phyloP scores from a whole-genome alignment of 2,797 vertebrate genomes.

The Anas bahamensis region DNA sequence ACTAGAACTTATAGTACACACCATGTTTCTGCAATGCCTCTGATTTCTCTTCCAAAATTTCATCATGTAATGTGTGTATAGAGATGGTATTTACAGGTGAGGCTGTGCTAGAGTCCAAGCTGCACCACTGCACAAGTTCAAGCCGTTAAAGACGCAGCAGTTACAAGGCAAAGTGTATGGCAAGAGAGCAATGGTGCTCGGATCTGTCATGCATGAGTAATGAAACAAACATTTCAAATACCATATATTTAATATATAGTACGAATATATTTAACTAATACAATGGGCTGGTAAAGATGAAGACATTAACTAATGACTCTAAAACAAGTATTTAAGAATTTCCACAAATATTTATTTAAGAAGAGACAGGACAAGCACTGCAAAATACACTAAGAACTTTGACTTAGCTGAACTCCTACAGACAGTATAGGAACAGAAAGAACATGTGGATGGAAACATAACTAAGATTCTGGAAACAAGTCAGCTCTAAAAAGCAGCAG shows the following conservation, averaged over 20 bases:
- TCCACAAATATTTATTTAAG: neutral
- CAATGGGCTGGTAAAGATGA: neutral
- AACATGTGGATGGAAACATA: neutral
- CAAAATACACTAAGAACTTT: neutral
- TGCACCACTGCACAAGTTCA: neutral
- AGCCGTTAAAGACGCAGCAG: neutral
- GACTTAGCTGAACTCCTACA: neutral
- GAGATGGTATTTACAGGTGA: neutral
- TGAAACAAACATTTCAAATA: neutral
- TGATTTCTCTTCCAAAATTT: neutral
- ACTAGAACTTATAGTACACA: neutral
- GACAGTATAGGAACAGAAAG: neutral
- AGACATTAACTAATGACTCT: neutral
- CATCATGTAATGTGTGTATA: neutral
- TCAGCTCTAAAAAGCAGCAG: slow-evolving; percentile 29
- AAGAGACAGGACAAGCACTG: neutral
- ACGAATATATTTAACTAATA: neutral
- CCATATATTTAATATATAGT: too few relatives aligned
- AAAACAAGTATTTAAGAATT: neutral
- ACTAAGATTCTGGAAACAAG: slow-evolving; percentile 40
- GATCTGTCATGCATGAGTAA: neutral
- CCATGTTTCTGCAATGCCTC: neutral
- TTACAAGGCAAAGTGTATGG: neutral
- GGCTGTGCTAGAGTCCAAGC: neutral
- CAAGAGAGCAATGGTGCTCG: neutral